Evolutionary conservation across 2,113 vertebrate genomes (phyloP), one percentile per base, ranked within the genome.

Genomic region (Cebidichthys violaceus): DNA sequence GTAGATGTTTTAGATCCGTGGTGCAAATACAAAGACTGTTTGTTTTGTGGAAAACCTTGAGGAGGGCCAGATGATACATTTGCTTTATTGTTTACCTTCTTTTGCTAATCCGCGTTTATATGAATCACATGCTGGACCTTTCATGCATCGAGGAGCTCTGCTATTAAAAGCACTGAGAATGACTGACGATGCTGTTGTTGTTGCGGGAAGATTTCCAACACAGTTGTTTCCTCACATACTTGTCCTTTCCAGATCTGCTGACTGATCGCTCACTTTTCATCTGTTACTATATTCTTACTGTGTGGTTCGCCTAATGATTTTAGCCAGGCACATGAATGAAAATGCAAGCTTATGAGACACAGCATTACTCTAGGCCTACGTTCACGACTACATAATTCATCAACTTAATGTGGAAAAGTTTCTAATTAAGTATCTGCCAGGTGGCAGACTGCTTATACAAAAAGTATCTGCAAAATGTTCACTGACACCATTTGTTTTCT

Each of bases 141-240:
- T 79, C 6, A 27, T 9, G 22, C 31, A 6, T 29, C 3, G 18
- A 50, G 22, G 6, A 47, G 41, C 50, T 33, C 8, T 20, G 70
- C 81, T 84, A 67, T 77, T 84, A 64, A 78, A 81, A 81, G 72
- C 81, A 52, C 24, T 43, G 52, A 52, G 37, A 82, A 15, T 62
- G 70, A 64, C 4, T 50, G 70, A 5, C 29, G 71, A 4, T 43
- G 57, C 33, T 20, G 71, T 52, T 59, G 66, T 41, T 66, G 70
- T 10, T 24, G 35, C 22, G 37, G 27, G 10, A n/a, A 43, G 18
- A 31, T 41, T 37, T 72, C 81, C 75, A 76, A 27, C 60, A 78
- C 54, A 47, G 35, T 70, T 70, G 74, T 74, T 82, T 81, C 52
- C 77, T 76, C 35, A 75, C 20, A 54, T 41, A 22, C 27, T 61